Evolutionary conservation across 2,888 invertebrate genomes (phyloP).

Genomic region (Trichopria drosophilae): DNA sequence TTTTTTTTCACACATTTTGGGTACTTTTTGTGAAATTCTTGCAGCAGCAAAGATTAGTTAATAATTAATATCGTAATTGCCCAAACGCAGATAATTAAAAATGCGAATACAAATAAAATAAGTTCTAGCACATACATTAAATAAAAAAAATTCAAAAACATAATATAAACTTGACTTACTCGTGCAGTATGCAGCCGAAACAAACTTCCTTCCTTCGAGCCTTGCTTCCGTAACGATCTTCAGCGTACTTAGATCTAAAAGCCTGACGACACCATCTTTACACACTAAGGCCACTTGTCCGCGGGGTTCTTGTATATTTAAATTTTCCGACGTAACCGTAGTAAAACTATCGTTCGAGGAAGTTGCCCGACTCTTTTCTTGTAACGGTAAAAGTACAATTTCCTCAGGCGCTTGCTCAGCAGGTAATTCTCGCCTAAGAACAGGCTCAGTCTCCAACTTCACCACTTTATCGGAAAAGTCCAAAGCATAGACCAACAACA

Average conservation of each 20-base stretch:
- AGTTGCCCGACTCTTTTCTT: constrained; percentile 43
- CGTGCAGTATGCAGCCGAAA: constrained; percentile 83
- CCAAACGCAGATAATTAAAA: too few relatives aligned
- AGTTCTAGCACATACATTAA: background rate
- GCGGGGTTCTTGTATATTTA: constrained; percentile 39
- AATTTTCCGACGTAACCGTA: constrained; percentile 14
- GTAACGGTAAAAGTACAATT: constrained; percentile 68
- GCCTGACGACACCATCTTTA: constrained; percentile 72
- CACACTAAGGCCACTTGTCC: constrained; percentile 75
- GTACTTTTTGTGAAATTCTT: too few relatives aligned
- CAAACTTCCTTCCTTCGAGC: constrained; percentile 69
- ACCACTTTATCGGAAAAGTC: constrained; percentile 61
- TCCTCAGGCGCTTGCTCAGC: constrained; percentile 71
- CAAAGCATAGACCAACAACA: constrained; percentile 64
- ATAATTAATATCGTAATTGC: too few relatives aligned
- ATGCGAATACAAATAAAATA: too few relatives aligned
- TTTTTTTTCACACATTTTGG: too few relatives aligned
- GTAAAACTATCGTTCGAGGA: constrained; percentile 11
- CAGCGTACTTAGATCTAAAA: constrained; percentile 74
- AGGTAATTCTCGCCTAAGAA: constrained; percentile 65
- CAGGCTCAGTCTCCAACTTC: constrained; percentile 65
- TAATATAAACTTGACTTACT: constrained; percentile 61
- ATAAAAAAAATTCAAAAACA: constrained; percentile 6
- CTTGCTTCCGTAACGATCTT: constrained; percentile 70
- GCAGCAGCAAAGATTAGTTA: too few relatives aligned